Conservation (phyloP, 2,888 invertebrate genomes). For the Melanostoma scalare region DNA sequence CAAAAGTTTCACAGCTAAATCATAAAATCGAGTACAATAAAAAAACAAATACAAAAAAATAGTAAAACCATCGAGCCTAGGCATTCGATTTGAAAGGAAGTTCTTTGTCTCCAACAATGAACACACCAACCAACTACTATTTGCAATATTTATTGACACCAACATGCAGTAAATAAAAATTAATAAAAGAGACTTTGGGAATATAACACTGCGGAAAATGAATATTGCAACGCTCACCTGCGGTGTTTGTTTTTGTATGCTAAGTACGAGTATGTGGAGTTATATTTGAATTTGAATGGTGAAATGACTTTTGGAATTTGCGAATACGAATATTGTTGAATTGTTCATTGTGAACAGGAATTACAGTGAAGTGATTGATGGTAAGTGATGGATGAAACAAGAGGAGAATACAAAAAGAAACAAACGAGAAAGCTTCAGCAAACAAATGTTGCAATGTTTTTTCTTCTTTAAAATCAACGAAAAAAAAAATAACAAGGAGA, state of each 20-base stretch:
- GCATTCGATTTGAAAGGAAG: background rate
- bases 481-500: conserved; percentile 14
- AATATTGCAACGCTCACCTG: conserved; percentile 61
- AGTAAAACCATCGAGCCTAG: background rate
- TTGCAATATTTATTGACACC: conserved; percentile 56
- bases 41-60: background rate
- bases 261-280: conserved; percentile 2
- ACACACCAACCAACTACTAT: conserved; percentile 30
- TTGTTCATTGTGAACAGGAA: conserved; percentile 50
- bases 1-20: conserved; percentile 18
- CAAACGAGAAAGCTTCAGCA: conserved; percentile 69
- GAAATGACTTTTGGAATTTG: conserved; percentile 8
- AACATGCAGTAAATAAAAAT: conserved; percentile 60
- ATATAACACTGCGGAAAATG: conserved; percentile 20
- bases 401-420: conserved; percentile 49
- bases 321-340: conserved; percentile 49
- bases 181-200: conserved; percentile 4
- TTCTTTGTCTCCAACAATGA: background rate
- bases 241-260: conserved; percentile 41
- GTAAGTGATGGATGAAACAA: conserved; percentile 50
- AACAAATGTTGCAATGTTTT: conserved; percentile 57
- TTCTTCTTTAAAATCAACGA: conserved; percentile 10
- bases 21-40: background rate
- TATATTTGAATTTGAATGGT: conserved; percentile 34
- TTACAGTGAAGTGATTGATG: conserved; percentile 23